A percentile compares a stretch with the other conserved stretches of the same genome.
These are phyloP conservation scores for Achatina immaculata DNA, from an alignment of 1,140 invertebrate species.

Conservation along the genomic window DNA sequence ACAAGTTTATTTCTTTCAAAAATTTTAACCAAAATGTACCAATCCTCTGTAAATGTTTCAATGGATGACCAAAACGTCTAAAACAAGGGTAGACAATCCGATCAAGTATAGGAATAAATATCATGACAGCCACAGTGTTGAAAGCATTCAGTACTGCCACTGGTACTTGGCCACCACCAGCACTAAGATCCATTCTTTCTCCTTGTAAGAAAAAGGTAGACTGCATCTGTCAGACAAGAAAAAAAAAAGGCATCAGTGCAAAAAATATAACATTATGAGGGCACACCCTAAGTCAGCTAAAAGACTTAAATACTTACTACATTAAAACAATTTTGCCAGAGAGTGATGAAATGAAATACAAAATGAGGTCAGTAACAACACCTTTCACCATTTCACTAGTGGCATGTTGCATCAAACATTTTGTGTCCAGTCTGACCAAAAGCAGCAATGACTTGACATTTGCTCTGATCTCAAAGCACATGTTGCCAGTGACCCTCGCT, in stretches of 20 bases:
- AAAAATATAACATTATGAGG: not conserved
- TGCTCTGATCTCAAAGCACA: no score
- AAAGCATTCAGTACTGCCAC: conserved; percentile 72
- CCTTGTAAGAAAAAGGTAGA: conserved; percentile 70
- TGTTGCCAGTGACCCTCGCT: no score
- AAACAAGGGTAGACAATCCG: conserved; percentile 69
- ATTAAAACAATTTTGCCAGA: not conserved
- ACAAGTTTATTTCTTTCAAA: no score
- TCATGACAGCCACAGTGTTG: conserved; percentile 70
- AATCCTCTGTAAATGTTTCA: conserved; percentile 61
- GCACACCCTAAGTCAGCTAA: not conserved
- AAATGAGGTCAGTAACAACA: no score
- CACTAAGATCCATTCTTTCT: conserved; percentile 57
- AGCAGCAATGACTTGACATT: no score
- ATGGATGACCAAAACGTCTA: conserved; percentile 46
- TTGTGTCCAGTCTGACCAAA: no score
- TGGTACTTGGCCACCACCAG: conserved; percentile 63
- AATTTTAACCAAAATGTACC: conserved; percentile 44
- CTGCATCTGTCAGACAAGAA: conserved; percentile 69
- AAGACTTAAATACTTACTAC: not conserved
- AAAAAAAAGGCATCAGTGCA: not conserved
- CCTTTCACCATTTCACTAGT: no score
- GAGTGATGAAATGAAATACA: not conserved
- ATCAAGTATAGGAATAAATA: conserved; percentile 72
- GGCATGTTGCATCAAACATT: no score